Base-by-base conservation (phyloP, 2,113 vertebrate species). In the Hypocryptadius cinnamomeus region DNA sequence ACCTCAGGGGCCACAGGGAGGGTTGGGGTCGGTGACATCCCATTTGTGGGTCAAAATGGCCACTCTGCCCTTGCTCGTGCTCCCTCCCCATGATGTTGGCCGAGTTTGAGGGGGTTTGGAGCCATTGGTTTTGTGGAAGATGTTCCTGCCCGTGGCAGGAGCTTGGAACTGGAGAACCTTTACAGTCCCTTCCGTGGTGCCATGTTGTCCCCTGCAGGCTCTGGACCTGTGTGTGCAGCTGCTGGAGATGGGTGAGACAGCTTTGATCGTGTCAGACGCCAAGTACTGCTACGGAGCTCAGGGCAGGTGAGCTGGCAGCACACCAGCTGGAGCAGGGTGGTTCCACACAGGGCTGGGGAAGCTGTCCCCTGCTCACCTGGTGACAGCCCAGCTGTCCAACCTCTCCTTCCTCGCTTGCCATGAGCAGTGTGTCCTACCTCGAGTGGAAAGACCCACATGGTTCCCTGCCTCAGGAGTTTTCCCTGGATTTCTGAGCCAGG, bases 211-310 rank as follows among this genome's bases (percentile, higher is more conserved):
- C 30, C 23, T 70, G 48, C 79, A 99, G 99, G 99, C 98, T 10
- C 96, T 99, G 97, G 99, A 99, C 96, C 97, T 99, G 73, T 98
- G 98, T 0, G 98, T 99, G 63, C 98, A 99, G 79, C 98, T 99
- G 57, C 98, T 99, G 98, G 98, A 98, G 21, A 97, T 98, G 82
- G 97, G 97, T 4, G 99, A 99, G 96, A 99, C 97, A 0, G 98
- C 98, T 11, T 92, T 98, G 53, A 97, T 99, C 30, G 78, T 97
- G 27, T 97, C 98, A 11, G 98, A 98, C 31, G 97, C 98, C 22
- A 99, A 99, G 96, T 99, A 99, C 60, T 98, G 99, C 93, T 99
- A 98, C 2, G 99, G 99, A 11, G 59, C 96, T 9, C 96, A 98
- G 82, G 99, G 99, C 96, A 99, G 99, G 99, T 99, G 96, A 95